Base-by-base conservation (phyloP, 2,888 invertebrate genomes). In the Caenorhabditis becei region DNA sequence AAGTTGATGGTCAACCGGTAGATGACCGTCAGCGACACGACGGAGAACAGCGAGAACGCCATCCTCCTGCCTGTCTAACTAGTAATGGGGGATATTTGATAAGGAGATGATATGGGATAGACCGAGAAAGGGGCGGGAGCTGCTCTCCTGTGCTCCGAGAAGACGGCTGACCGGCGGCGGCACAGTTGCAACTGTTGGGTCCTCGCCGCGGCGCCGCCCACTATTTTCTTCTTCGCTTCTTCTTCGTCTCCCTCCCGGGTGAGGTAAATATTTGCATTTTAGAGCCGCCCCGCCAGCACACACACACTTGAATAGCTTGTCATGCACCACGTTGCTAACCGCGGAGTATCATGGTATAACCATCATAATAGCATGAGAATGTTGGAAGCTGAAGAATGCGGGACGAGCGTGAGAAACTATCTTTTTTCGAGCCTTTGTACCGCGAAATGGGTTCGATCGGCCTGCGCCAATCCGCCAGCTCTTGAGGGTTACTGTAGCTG, bases 1-100 rank as follows among this genome's bases (percentile, higher is more conserved):
- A 90, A 83, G 78, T 90, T 90, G 62, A 90, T 67, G 35, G 88
- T 86, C 56, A 90, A 59, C 28, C 89, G 88, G 74, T 89, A 89
- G 70, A 89, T 77, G 71, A 88, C 82, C 59, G 88, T 77, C 24
- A 88, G 75, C 11, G 87, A 83, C 44, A 87, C 77, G 59, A 84
- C 87, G 67, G 86, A 83, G 79, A 83, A 80, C 54, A 85, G 67
- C 62, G 85, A 82, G 54, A 83, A 77, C 80, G 82, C 81, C 85
- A 80, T 82, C 35, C 58, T 53, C 69, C 44, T 24, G 24, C 28
- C 35, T 28, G 24, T 59, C 32, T 20, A 59, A 59, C 37, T 37
- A 59, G 20, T 23, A 32, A 59, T 58, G 41, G 26, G 24, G 24
- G 20, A 41, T 37, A n/a, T 37, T 49, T 49, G 49, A 49, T 49